Evolutionary conservation across 2,113 vertebrate species (phyloP), one percentile per base, ranked within the genome.

Genomic region (Amphilophus citrinellus): DNA sequence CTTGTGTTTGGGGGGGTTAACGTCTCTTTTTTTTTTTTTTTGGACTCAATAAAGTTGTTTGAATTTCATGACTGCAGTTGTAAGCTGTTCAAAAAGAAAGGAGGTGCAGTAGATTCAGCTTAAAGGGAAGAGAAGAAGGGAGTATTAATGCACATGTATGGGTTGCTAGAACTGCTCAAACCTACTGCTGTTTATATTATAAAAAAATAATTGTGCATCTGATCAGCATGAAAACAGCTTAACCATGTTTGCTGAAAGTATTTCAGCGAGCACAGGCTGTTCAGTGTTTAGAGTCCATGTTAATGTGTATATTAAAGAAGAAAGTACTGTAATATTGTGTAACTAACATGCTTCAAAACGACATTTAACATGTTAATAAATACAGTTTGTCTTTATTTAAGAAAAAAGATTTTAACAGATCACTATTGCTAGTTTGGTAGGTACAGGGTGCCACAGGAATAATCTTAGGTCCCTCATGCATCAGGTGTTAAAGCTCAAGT

Each of bases 31-130:
- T 60, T 86, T 80, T 85, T 50, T 77, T 86, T 79, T 77, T 86
- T 79, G 57, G 57, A 84, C 71, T 30, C 22, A 92, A 94, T 92
- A 93, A 93, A 92, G 62, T 47, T 89, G 42, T 88, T 57, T 18
- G 65, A 59, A 17, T 68, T 30, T 61, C 2, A 15, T 50, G 47
- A 4, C 10, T 27, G 1, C 47, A 1, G 24, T 50, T 66, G 17
- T 71, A 8, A 71, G 30, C 24, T 53, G 5, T 42, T 8, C 13
- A 39, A 39, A 17, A 39, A 10, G 17, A 80, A 53, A 53, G 8
- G 5, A 13, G 20, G 10, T 39, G 37, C 7, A 39, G 37, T 35
- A 13, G 44, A 14, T 47, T 47, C 14, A 53, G 44, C 30, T 0
- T 32, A 53, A 11, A 53, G 42, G 47, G 22, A 71, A 71, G 17